Base-by-base conservation (phyloP, 1,140 invertebrate species). In the Rhagoletis zephyria region DNA sequence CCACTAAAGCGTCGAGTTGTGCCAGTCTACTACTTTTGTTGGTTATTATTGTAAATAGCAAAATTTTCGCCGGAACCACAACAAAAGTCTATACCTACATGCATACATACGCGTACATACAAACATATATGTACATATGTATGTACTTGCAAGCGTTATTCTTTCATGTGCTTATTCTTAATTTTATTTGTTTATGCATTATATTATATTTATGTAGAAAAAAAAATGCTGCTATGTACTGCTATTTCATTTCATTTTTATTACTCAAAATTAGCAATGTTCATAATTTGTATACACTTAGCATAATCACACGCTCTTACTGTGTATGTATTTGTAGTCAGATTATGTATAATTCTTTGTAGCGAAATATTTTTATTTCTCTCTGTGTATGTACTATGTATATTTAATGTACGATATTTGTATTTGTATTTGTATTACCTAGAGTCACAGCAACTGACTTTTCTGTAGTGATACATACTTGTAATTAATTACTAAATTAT, bases 401-500 rank as follows among this genome's bases (percentile, higher is more conserved):
- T 81, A 56, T 56, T 56, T 56, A 51, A 81, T 81, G 74, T 81
- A 81, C 45, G 74, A 81, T 81, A 81, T 30, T 51, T 81, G 12
- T 81, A 56, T 81, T 16, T 81, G 16, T 81, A 56, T 81, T 81
- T 81, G 74, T 30, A 51, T 81, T 56, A 42, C 19, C 19, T 42
- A 81, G 45, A 81, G 48, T 81, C 48, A 56, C 48, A 9, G 74
- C 48, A 81, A n/a, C 56, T 48, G 74, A 51, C 45, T 81, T 56
- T 81, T 81, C 45, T 42, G 19, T 81, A 81, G 48, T 56, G 51
- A 7, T 59, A 81, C 45, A 7, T 59, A 81, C 45, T 81, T 81
- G 74, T 81, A 81, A 81, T 81, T 81, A 81, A 56, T 56, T 81
- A 56, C 51, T 59, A 81, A 81, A 81, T 81, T 81, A 81, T 81